Percentiles rank a stretch among this genome's conserved stretches.
Conservation (phyloP, 2,113 vertebrate genomes). For the Deroptyus accipitrinus region DNA sequence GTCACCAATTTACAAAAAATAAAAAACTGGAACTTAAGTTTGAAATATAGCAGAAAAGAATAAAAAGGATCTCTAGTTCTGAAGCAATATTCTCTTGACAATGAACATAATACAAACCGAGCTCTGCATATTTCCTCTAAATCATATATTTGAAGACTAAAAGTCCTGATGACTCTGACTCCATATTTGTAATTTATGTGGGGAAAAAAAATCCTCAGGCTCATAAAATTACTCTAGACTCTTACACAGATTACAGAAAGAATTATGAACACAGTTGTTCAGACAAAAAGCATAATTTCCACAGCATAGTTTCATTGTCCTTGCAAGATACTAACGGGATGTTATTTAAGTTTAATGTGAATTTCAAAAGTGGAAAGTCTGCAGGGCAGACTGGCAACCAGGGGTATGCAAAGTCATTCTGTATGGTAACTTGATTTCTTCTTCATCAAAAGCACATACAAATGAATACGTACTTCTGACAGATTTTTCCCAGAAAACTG, state of each 20-base stretch:
- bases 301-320: neutral
- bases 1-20: neutral
- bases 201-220: neutral
- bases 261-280: neutral
- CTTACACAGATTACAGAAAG: neutral
- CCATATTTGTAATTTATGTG: neutral
- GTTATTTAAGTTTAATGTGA: neutral
- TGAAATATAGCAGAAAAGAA: neutral
- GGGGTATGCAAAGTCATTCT: neutral
- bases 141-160: neutral
- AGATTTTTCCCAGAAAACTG: neutral
- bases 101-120: neutral
- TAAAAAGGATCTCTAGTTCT: neutral
- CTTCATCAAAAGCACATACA: neutral
- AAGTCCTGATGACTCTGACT: neutral
- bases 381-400: neutral
- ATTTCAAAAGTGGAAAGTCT: neutral
- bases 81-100: neutral
- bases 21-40: neutral
- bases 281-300: neutral
- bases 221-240: neutral
- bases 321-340: neutral
- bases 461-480: neutral
- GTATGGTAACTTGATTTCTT: neutral
- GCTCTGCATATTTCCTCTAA: neutral